Evolutionary conservation across 2,797 vertebrate species (phyloP).

Genomic region (Varecia variegata): DNA sequence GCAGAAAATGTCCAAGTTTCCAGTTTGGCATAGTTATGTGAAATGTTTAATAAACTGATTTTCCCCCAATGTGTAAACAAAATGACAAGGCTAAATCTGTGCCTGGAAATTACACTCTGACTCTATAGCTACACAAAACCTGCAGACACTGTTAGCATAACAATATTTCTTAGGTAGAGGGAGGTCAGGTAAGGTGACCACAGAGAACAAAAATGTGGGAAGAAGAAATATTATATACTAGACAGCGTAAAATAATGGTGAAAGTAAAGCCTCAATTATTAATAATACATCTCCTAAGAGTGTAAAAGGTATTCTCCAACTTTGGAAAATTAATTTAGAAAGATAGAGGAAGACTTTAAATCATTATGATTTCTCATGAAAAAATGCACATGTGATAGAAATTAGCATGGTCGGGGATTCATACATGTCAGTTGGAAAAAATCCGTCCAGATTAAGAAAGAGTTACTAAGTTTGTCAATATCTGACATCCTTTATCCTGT

Average conservation of each 20-base stretch:
- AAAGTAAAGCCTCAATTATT: slow-evolving; percentile 68
- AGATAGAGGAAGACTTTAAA: slow-evolving; percentile 80
- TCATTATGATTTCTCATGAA: slow-evolving; percentile 81
- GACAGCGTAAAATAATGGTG: slow-evolving; percentile 78
- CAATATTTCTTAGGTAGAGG: not conserved
- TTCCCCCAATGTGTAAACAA: not conserved
- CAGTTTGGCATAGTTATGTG: slow-evolving; percentile 69
- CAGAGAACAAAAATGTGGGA: slow-evolving; percentile 72
- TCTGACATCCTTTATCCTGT: slow-evolving; percentile 71
- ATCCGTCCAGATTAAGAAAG: slow-evolving; percentile 76
- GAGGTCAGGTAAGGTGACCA: slow-evolving; percentile 67
- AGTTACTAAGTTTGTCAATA: slow-evolving; percentile 80
- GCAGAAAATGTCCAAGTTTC: slow-evolving; percentile 68
- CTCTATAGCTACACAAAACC: slow-evolving; percentile 82
- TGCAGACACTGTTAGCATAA: slow-evolving; percentile 81
- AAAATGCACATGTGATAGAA: slow-evolving; percentile 77
- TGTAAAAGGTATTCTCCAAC: slow-evolving; percentile 80
- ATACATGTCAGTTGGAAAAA: slow-evolving; percentile 80
- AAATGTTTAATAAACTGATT: slow-evolving; percentile 16
- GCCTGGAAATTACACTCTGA: slow-evolving; percentile 79
- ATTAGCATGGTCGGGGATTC: slow-evolving; percentile 76
- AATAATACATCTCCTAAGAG: slow-evolving; percentile 77
- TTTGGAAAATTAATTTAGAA: slow-evolving; percentile 82
- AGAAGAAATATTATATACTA: slow-evolving; percentile 78
- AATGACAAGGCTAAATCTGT: not conserved